A percentile compares a stretch with the other conserved stretches of the same genome.
Conservation (phyloP, 2,113 vertebrate genomes). For the Pterocles burchelli region DNA sequence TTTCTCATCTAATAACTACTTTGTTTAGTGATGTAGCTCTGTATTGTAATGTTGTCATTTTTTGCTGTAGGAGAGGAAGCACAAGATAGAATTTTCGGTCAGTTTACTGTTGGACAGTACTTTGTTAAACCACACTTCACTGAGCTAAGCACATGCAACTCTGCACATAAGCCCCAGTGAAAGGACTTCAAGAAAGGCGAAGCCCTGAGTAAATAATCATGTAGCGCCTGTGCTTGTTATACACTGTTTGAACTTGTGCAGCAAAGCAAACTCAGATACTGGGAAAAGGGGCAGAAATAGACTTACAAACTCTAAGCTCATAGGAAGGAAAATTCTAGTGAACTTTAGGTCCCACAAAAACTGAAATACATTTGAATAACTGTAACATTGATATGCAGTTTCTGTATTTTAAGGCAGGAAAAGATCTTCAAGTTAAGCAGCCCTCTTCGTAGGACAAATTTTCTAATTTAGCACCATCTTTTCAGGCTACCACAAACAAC, state of each 20-base stretch:
- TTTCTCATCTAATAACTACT: neutral
- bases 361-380: neutral
- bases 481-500: neutral
- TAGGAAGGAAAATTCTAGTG: neutral
- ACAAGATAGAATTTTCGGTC: neutral
- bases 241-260: neutral
- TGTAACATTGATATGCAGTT: neutral
- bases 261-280: neutral
- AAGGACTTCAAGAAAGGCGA: slow-evolving; percentile 24
- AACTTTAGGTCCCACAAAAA: neutral
- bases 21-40: neutral
- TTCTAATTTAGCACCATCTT: neutral
- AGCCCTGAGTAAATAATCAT: slow-evolving; percentile 21
- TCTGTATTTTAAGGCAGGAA: neutral
- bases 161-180: neutral
- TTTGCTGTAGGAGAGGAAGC: neutral
- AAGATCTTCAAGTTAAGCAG: neutral
- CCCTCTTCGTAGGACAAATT: neutral
- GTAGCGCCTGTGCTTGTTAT: neutral
- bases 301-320: neutral
- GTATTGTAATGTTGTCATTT: neutral
- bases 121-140: neutral
- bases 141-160: neutral
- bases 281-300: neutral
- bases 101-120: neutral